A percentile compares a stretch with the other conserved stretches of the same genome.
Conservation (phyloP, 2,888 invertebrate genomes). For the Callyntrura sp. region DNA sequence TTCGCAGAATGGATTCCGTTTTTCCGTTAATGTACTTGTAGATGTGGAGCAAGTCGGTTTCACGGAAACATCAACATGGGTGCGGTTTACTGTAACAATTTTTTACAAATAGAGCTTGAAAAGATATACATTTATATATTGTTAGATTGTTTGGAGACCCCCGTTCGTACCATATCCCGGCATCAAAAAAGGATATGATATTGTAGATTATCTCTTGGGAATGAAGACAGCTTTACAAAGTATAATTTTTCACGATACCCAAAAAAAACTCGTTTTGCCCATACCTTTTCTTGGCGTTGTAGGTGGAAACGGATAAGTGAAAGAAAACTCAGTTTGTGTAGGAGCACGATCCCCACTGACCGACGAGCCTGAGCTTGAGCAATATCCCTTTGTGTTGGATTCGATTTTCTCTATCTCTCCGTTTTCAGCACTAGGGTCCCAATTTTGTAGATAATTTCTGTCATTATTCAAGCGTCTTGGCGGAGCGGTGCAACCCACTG, state of each 20-base stretch:
- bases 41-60: not conserved
- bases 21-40: not conserved
- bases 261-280: not conserved
- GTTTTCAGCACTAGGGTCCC: not conserved
- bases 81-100: too few relatives aligned
- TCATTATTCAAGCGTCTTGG: too few relatives aligned
- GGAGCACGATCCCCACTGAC: not conserved
- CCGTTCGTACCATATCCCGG: too few relatives aligned
- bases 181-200: too few relatives aligned
- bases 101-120: too few relatives aligned
- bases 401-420: not conserved
- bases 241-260: not conserved
- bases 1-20: slow-evolving; percentile 51
- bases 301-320: slow-evolving; percentile 39
- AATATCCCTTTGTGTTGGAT: not conserved
- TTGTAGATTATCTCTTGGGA: too few relatives aligned
- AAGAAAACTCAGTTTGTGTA: not conserved
- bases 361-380: slow-evolving; percentile 18
- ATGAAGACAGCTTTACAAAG: not conserved
- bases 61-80: not conserved
- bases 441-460: not conserved
- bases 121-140: too few relatives aligned
- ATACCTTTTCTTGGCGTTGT: slow-evolving; percentile 7
- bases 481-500: too few relatives aligned
- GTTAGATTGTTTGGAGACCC: too few relatives aligned